Evolutionary conservation across 2,888 invertebrate genomes (phyloP), one percentile per base, ranked within the genome.

Genomic region (Hydropsyche betteni): DNA sequence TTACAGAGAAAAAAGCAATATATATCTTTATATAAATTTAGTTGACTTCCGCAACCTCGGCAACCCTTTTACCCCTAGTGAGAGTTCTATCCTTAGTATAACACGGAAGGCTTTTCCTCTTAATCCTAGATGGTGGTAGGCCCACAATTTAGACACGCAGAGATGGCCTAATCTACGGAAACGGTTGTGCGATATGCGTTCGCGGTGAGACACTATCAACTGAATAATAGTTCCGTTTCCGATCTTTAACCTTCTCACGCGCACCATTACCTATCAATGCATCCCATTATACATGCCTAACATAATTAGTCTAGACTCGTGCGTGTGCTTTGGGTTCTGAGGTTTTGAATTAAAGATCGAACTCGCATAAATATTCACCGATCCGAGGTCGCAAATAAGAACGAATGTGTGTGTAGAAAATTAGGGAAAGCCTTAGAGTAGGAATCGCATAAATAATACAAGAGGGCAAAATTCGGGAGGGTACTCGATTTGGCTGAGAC

Each of bases 121-220:
- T 64, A 64, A 64, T 64, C 64, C 36, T 36, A 36, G 12, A 24
- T 6, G 24, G 16, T 33, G 34, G 24, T 1, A 36, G 34, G 34
- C 34, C 64, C 36, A 5, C 64, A 64, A 64, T 64, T 64, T 64
- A 64, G 64, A n/a, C 8, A 64, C 61, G 61, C 64, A 64, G 64
- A 64, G 64, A 64, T 64, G 33, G 36, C 34, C 64, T 64, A 64
- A 64, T 64, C 64, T 64, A n/a, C 34, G 36, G 64, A 64, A 64
- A 64, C 10, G 36, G 36, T n/a, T n/a, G 36, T 64, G 64, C 36
- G 64, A 64, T 64, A 64, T 36, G 64, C 64, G 33, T 33, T 16
- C 10, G 10, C 33, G 61, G 14, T 16, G 24, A 64, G 36, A 64
- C n/a, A 12, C 36, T 64, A 64, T 64, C 64, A 12, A 34, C 34